Evolutionary conservation across 2,888 invertebrate genomes (phyloP), one percentile per base, ranked within the genome.

Genomic region (Ellobium chinense): DNA sequence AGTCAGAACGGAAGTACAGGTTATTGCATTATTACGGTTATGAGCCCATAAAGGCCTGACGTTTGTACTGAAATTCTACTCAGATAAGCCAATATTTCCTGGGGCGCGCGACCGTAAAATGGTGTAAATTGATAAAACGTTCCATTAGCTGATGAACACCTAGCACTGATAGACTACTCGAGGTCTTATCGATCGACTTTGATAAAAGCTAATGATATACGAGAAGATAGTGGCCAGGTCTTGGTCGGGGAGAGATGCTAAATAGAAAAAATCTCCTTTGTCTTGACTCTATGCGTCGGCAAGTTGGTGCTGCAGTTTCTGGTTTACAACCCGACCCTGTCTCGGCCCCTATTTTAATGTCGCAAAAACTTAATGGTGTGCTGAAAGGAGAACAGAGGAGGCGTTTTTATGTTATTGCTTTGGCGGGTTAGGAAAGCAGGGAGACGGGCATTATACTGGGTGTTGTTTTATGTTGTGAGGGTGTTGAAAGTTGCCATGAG

Each of bases 91-190:
- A 27, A 5, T 69, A 69, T 54, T 60, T 46, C 46, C 14, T 4
- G 21, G 27, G 69, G 54, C 7, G 21, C 27, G 29, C 69, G 2
- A 31, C 27, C 21, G n/a, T 54, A 56, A 56, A 56, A 58, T 56
- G 70, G 70, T 72, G 58, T 72, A 46, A 72, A 72, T 56, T 72
- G 70, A 58, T 72, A 29, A 72, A 72, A 14, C 9, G 70, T 58
- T 72, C 70, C 70, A 72, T 72, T 72, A 72, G 70, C 70, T 27
- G 70, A 72, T 72, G 70, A 72, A 58, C 56, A 21, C 21, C n/a
- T 37, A 46, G 29, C n/a, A 21, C 68, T 24, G 70, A 34, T 58
- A 72, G 70, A 56, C 58, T 72, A 31, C 24, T 31, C 21, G 29
- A n/a, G 34, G 2, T 34, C 34, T 34, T 46, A 72, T 72, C 34